Evolutionary conservation across 2,113 vertebrate species (phyloP), one percentile per base, ranked within the genome.

Genomic region (Perca fluviatilis): DNA sequence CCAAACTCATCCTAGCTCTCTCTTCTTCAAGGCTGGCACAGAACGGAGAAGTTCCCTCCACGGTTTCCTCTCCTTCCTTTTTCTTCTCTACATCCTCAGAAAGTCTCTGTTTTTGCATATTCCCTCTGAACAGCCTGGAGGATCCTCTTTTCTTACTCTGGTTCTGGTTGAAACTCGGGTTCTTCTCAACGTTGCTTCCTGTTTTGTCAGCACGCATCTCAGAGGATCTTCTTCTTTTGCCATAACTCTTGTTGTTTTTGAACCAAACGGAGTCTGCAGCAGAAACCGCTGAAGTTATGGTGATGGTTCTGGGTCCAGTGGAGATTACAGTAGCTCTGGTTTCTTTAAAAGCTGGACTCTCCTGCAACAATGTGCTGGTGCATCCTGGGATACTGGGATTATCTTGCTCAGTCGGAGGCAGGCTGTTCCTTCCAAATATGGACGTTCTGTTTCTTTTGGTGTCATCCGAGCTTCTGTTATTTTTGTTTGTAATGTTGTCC

Each of bases 321-420:
- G 85, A 70, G 76, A 85, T 67, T 0, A 75, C 9, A 16, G 66
- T 86, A 0, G 80, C 66, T 61, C 21, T 85, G 69, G 82, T 90
- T 57, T 92, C 87, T 86, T 89, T 88, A 43, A 85, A 62, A 58
- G 54, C 8, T 64, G 79, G 51, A 63, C 14, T 60, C 14, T 64
- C 53, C 18, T 36, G 79, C 51, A 15, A 1, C 8, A 18, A 51
- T 14, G 30, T 23, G 68, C 53, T 36, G 18, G 56, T 46, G 57
- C 75, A 78, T 79, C 27, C 50, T 50, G 66, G 66, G 64, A 0
- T 21, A 80, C 15, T 86, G 83, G 95, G 74, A 82, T 94, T 82
- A 60, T 95, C 93, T 40, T 60, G 92, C 75, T 86, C 83, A 21
- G 89, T 86, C 89, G 95, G 93, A 85, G 79, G 68, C 33, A 77